Evolutionary conservation across 2,888 invertebrate genomes (phyloP).

Genomic region (Neoaliturus tenellus): DNA sequence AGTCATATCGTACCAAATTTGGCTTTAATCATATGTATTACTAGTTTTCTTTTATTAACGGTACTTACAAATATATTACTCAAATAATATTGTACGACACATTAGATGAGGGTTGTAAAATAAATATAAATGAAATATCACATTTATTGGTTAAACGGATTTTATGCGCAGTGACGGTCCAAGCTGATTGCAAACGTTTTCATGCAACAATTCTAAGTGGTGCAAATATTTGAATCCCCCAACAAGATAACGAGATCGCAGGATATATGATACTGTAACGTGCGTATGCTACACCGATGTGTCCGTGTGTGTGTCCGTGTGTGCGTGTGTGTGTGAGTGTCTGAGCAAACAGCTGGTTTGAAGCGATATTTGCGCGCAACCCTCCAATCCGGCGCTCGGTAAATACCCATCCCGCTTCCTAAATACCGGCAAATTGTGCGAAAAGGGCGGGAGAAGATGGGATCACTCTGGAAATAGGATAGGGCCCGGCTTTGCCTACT

Average conservation of each 20-base stretch:
- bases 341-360: constrained; percentile 6
- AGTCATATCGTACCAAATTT: too few species aligned
- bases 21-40: too few species aligned
- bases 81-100: too few species aligned
- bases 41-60: too few species aligned
- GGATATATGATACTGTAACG: too few species aligned
- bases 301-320: background rate
- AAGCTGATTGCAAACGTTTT: background rate
- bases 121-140: too few species aligned
- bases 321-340: background rate
- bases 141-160: too few species aligned
- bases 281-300: background rate
- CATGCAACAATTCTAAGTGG: background rate
- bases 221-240: constrained; percentile 15
- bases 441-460: background rate
- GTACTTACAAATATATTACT: too few species aligned
- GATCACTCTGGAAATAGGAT: constrained; percentile 17
- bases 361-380: constrained; percentile 21
- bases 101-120: too few species aligned
- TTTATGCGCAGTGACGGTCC: too few species aligned
- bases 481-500: background rate
- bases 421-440: constrained; percentile 27
- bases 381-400: constrained; percentile 18
- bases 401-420: constrained; percentile 29
- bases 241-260: background rate